Evolutionary conservation across 2,888 invertebrate species (phyloP), one percentile per base, ranked within the genome.

Genomic region (Limnephilus marmoratus): DNA sequence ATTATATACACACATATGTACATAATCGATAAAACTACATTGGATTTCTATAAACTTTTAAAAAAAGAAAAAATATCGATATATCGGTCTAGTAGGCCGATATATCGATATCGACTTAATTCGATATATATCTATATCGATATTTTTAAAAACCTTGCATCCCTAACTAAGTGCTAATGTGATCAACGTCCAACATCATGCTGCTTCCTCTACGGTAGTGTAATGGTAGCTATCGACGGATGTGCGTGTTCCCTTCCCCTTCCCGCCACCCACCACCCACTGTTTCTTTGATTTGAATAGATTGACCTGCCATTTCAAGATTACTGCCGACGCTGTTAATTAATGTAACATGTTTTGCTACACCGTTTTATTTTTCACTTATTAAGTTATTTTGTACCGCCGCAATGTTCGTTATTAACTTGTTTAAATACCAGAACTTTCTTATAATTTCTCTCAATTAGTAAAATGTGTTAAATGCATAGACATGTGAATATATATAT

Each of bases 251-350:
- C 68, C 24, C 68, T 24, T n/a, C n/a, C 18, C 24, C 83, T n/a
- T 9, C 18, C 24, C 83, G 12, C 83, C 83, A 34, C 82, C 82
- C 18, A n/a, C 81, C 29, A 29, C 81, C 15, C 24, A 82, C 82
- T 24, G 85, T 41, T 37, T 85, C 34, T 37, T 34, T 34, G 37
- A 34, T 37, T 37, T 85, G 37, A 85, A 34, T 41, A 85, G 85
- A 85, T 85, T 41, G 85, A 85, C 85, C 85, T 85, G 85, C 85
- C 85, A 85, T 41, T 68, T 68, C 68, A 68, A 68, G 68, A 68
- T 68, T 68, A 68, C 68, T n/a, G 24, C 68, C 68, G n/a, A 68
- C 68, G 18, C 53, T 53, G 5, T 53, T 53, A 53, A 53, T 53
- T 68, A 68, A 68, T n/a, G n/a, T 24, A 24, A n/a, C 68, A 68